phyloP scores from a whole-genome alignment of 2,113 vertebrate species.

The Cichladusa arquata region DNA sequence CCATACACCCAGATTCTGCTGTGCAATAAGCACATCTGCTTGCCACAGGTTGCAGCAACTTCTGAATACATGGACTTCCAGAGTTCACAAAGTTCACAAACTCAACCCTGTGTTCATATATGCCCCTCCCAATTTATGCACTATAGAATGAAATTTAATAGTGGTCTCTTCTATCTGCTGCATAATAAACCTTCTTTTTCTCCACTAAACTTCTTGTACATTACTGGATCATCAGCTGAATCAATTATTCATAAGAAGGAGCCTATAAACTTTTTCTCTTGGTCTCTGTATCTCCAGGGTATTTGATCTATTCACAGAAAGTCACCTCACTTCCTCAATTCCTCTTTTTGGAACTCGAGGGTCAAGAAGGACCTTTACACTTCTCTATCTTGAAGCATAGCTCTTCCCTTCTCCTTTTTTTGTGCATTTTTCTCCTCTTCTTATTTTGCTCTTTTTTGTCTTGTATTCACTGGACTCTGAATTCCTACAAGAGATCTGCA shows the following conservation, averaged over 20 bases:
- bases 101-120: accelerated
- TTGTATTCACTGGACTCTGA: neutral
- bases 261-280: neutral
- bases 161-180: neutral
- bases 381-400: neutral
- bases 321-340: neutral
- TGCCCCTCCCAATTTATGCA: neutral
- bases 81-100: neutral
- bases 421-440: neutral
- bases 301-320: neutral
- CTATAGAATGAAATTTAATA: neutral
- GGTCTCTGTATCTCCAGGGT: neutral
- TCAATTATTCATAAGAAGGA: neutral
- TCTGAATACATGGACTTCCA: neutral
- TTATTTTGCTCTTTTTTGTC: neutral
- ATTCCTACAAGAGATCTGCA: neutral
- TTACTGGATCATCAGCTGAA: neutral
- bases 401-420: neutral
- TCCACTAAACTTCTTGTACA: neutral
- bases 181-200: neutral
- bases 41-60: neutral
- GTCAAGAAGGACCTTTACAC: neutral
- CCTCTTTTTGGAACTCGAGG: neutral
- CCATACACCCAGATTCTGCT: neutral
- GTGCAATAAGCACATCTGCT: neutral